Evolutionary conservation across 2,888 invertebrate species (phyloP).

Genomic region (Hemaris fuciformis): DNA sequence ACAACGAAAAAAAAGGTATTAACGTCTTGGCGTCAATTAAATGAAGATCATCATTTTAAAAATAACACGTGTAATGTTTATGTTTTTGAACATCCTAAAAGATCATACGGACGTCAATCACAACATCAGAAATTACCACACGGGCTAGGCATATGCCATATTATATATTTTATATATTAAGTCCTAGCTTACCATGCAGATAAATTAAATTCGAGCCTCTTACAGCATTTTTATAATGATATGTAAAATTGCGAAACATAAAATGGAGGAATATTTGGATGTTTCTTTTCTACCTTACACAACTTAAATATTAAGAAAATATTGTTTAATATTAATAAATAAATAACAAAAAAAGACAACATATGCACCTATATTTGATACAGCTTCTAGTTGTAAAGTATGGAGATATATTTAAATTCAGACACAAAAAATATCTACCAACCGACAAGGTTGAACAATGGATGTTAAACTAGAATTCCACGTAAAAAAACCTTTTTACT

Average conservation of each 20-base stretch:
- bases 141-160: not conserved
- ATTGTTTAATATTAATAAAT: not conserved
- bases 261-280: constrained; percentile 35
- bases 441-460: constrained; percentile 66
- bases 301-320: not conserved
- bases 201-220: not conserved
- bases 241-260: constrained; percentile 41
- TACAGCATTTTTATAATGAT: not conserved
- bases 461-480: constrained; percentile 31
- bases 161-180: not conserved
- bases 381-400: not conserved
- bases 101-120: not conserved
- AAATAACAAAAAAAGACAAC: not conserved
- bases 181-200: not conserved
- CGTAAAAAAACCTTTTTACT: constrained; percentile 27
- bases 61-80: not conserved
- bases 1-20: constrained; percentile 6
- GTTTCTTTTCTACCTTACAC: constrained; percentile 15
- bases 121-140: not conserved
- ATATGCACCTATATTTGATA: not conserved
- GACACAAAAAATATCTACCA: constrained; percentile 45
- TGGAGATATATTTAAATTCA: not conserved
- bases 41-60: not conserved
- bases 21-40: not conserved
- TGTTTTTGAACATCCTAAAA: not conserved